Evolutionary conservation across 2,113 vertebrate genomes (phyloP), one percentile per base, ranked within the genome.

Genomic region (Gopherus flavomarginatus): DNA sequence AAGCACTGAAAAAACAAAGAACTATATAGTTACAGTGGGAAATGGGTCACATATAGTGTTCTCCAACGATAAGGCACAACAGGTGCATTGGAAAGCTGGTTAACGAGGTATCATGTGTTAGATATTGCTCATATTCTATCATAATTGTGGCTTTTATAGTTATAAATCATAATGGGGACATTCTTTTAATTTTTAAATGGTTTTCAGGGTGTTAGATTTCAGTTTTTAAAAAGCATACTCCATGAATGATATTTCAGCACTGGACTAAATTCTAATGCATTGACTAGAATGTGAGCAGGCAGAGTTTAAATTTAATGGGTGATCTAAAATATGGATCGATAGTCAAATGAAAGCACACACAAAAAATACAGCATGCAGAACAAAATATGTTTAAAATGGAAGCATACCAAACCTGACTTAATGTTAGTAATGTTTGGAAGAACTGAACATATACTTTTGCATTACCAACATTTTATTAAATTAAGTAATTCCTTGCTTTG

Each of bases 1-100:
- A 52, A 96, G 91, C 35, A 93, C 83, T 79, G 87, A 47, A 90
- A 96, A 47, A 90, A 96, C 89, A 16, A 95, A 87, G 65, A 85
- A 89, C 94, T 92, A 91, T 83, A 90, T 81, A 97, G 94, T 96
- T 91, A 91, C 90, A 59, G 88, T 54, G 95, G 92, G 92, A 97
- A 97, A 97, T 97, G 85, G 56, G 31, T 95, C 96, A 59, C 78
- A 91, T 22, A 91, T 90, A 0, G 2, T 78, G 83, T 91, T 92
- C 91, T 96, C 84, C 86, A 95, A 87, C 88, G 4, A 49, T 29
- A 92, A 95, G 83, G 82, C 96, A 91, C 88, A 87, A 78, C 90
- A 95, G 94, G 85, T 92, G 89, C 82, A 89, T 38, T 90, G 92
- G 88, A 85, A 95, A 94, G 90, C 6, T 90, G 35, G 65, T 83